Evolutionary conservation across 2,888 invertebrate genomes (phyloP), one percentile per base, ranked within the genome.

Genomic region (Campopleginae sp.): DNA sequence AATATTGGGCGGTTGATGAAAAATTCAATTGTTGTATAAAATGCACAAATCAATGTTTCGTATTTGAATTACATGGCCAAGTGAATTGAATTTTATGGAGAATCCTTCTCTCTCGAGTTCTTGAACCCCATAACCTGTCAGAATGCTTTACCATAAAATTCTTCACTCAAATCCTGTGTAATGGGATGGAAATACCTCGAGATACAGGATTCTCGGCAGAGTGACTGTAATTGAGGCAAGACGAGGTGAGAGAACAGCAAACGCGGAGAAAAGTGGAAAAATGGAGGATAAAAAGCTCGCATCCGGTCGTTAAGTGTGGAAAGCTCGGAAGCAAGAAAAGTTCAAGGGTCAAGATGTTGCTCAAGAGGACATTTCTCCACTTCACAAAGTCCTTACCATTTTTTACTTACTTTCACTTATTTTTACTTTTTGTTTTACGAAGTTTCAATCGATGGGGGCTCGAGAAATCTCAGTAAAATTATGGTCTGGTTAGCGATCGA

Each of bases 311-410:
- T 44, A 61, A 31, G 38, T 61, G 61, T 51, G 65, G 42, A 19
- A 14, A 19, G 66, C 42, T 70, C 68, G 71, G 81, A 71, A 58
- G 46, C 51, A 31, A 6, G 48, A 51, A 88, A 86, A 85, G 86
- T 87, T 90, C 89, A 90, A 82, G 82, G 89, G 88, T 90, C 87
- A 88, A 86, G 81, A 85, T 79, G 82, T 79, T 78, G 78, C 74
- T 85, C 65, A 77, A 82, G 81, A 82, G 86, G 79, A 80, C 81
- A 68, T 82, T 84, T 79, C 74, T 48, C 42, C 23, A 33, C 42
- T 71, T 33, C n/a, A n/a, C n/a, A n/a, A n/a, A n/a, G n/a, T n/a
- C n/a, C n/a, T n/a, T n/a, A n/a, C n/a, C n/a, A n/a, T n/a, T n/a
- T n/a, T n/a, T n/a, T n/a, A n/a, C n/a, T n/a, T n/a, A n/a, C n/a